Base-by-base conservation (phyloP, 2,888 invertebrate species). In the Crossocerus cetratus region DNA sequence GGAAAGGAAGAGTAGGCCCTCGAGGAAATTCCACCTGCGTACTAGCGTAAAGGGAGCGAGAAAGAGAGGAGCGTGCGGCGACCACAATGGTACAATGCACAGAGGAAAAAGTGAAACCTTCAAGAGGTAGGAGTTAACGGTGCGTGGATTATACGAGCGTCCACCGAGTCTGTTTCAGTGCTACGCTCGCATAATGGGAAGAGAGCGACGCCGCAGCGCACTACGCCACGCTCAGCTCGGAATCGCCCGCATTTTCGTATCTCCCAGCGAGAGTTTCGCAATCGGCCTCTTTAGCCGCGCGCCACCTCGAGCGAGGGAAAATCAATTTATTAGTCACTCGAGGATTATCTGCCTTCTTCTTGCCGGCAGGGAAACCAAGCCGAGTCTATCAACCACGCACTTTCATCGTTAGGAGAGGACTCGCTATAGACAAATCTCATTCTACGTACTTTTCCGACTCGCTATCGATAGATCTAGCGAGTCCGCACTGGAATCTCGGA, bases 51-150 rank as follows among this genome's bases (percentile, higher is more conserved):
- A 32, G 23, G 8, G 23, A 32, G 2, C 5, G 32, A 32, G 32
- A 23, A 23, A 23, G 4, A 23, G 23, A 23, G 23, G 23, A 32
- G 32, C 5, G 8, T 8, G 32, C 1, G 32, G 8, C 8, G 49
- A 14, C 16, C 49, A 49, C 14, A 49, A 16, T 16, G 49, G 14
- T 49, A 49, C n/a, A 49, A 49, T 49, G 22, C 22, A 32, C 18
- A 43, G 56, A 44, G 56, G 60, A 53, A 72, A 78, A 81, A 81
- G 81, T 81, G 81, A 81, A 82, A 81, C 75, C 69, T 72, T 22
- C 49, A 69, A 55, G 56, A 21, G 55, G 69, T 66, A 75, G 72
- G 13, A 54, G 49, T 75, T 76, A 74, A 79, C 71, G 73, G 69
- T 69, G 55, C 68, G 77, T 55, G 45, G 65, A 61, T 44, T 71